Conservation (phyloP, 1,140 invertebrate species). For the Trichonephila inaurata region DNA sequence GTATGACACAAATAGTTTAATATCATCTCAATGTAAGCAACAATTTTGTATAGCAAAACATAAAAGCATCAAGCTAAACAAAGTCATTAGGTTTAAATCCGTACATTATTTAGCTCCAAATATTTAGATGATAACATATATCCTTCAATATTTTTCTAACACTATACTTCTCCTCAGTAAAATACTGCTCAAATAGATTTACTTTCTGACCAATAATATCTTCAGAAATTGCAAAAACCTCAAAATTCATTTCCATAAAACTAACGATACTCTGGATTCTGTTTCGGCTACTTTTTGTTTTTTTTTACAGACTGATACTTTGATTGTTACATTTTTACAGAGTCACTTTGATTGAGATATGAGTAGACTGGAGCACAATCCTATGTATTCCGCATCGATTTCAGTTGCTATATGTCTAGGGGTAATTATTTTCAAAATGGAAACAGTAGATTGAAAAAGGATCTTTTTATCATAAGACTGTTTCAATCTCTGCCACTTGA, state of each 20-base stretch:
- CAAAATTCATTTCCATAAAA: not conserved
- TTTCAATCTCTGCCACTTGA: constrained; percentile 72
- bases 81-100: no score
- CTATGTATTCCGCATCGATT: not conserved
- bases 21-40: no score
- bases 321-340: not conserved
- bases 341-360: not conserved
- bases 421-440: not conserved
- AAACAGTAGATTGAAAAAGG: not conserved
- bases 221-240: not conserved
- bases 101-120: no score
- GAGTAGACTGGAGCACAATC: not conserved
- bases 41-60: no score
- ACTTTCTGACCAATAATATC: no score
- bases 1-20: no score
- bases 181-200: no score
- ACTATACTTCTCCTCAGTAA: no score
- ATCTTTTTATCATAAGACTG: constrained; percentile 71
- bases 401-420: not conserved
- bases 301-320: not conserved
- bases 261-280: not conserved
- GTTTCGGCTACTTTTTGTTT: not conserved
- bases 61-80: no score
- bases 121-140: no score
- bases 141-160: no score